Conservation (phyloP, 1,140 invertebrate genomes). For the Elysia chlorotica region DNA sequence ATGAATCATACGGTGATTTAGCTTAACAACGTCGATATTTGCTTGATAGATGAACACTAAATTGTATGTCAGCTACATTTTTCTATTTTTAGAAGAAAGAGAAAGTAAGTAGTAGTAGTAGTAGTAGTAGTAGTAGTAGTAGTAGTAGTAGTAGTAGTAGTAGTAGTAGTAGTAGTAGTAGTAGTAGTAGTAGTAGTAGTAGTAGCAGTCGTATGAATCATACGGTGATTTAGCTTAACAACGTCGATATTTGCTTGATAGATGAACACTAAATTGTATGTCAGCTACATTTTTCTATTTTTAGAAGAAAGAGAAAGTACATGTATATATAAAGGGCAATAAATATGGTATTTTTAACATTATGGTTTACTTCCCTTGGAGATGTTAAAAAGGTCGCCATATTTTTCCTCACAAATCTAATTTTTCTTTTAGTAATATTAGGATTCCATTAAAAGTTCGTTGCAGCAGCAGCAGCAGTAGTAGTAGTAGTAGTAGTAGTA, state of each 20-base stretch:
- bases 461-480: neutral
- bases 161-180: neutral
- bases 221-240: neutral
- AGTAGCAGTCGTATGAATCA: neutral
- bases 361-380: too few species aligned
- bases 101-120: neutral
- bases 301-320: neutral
- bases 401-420: too few species aligned
- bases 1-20: neutral
- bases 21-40: neutral
- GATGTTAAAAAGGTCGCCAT: too few species aligned
- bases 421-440: too few species aligned
- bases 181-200: neutral
- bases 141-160: neutral
- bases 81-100: neutral
- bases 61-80: neutral
- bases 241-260: neutral
- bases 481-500: neutral
- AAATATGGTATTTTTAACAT: too few species aligned
- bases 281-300: neutral
- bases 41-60: neutral
- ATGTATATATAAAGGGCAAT: too few species aligned
- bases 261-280: neutral
- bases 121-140: neutral
- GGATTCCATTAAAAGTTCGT: too few species aligned